phyloP scores from a whole-genome alignment of 1,140 invertebrate species.

The Bombus polaris region DNA sequence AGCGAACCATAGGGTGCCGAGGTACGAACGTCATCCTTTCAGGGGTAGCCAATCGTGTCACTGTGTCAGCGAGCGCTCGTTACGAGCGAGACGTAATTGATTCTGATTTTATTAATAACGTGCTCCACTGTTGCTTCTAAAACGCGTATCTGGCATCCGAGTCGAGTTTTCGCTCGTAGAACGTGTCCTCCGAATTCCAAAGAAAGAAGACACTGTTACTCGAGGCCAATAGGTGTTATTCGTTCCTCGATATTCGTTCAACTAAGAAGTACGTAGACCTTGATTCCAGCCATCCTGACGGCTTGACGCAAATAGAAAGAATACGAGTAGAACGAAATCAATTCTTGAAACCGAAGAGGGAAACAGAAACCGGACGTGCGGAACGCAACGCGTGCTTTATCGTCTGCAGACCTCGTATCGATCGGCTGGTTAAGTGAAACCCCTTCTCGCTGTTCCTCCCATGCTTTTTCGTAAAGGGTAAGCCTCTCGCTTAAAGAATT shows the following conservation, averaged over 20 bases:
- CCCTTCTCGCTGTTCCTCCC: slow-evolving; percentile 28
- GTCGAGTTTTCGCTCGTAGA: background rate
- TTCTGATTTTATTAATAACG: slow-evolving; percentile 14
- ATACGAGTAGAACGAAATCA: slow-evolving; percentile 50
- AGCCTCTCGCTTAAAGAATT: slow-evolving; percentile 64
- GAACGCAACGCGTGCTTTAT: slow-evolving; percentile 60
- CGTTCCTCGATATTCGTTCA: slow-evolving; percentile 11
- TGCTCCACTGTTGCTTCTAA: too few species aligned
- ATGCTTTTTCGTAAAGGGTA: slow-evolving; percentile 58
- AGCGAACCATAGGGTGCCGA: slow-evolving; percentile 26
- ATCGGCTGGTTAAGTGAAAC: slow-evolving; percentile 63
- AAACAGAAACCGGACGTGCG: slow-evolving; percentile 63
- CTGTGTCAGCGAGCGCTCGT: slow-evolving; percentile 69
- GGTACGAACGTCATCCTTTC: slow-evolving; percentile 46
- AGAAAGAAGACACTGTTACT: too few species aligned
- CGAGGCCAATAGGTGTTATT: background rate
- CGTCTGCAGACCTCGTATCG: slow-evolving; percentile 63
- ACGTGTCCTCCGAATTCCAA: background rate
- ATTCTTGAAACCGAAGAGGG: slow-evolving; percentile 61
- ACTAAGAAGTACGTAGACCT: background rate
- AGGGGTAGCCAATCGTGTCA: slow-evolving; percentile 72
- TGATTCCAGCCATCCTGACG: background rate
- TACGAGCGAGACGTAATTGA: background rate
- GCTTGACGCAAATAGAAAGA: background rate
- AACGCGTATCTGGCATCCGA: background rate